Evolutionary conservation across 2,888 invertebrate genomes (phyloP), one percentile per base, ranked within the genome.

Genomic region (Papilio protenor): DNA sequence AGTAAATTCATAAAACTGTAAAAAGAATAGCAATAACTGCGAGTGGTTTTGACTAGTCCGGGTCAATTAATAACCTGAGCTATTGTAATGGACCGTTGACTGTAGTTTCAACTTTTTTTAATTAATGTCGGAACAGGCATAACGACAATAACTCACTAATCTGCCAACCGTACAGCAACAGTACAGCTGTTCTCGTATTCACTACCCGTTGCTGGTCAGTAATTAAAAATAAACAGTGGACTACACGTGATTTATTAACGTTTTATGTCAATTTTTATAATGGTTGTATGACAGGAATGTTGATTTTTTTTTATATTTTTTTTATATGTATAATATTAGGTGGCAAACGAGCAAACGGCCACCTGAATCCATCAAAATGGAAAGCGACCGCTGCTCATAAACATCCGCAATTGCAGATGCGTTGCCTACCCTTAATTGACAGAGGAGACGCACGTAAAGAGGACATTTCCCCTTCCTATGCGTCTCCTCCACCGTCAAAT

Each of bases 191-290:
- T 85, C 84, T 83, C 82, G 88, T 83, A 85, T 87, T 85, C 86
- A 85, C 80, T 84, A 6, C 61, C 5, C 61, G 23, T 16, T 61
- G 6, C 61, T 40, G 85, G 83, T 82, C 87, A 84, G 87, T 91
- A 92, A 92, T 92, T 90, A 91, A 92, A 91, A 91, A 91, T 89
- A 92, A 92, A 91, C 92, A 92, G 84, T 82, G 84, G 84, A 87
- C 85, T 83, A 80, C 85, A 78, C 81, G 83, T 86, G 85, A 87
- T 87, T 87, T 87, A 89, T 90, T 89, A 87, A 88, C 87, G 83
- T 82, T 77, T 81, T 81, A 81, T 80, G 80, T 79, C 57, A 69
- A 59, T 73, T 52, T n/a, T 77, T 52, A 57, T 73, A 66, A 77
- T 75, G 73, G 76, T 66, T 27, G 27, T 27, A 27, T 27, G 27